Evolutionary conservation across 2,113 vertebrate species (phyloP), one percentile per base, ranked within the genome.

Genomic region (Crypturellus undulatus): DNA sequence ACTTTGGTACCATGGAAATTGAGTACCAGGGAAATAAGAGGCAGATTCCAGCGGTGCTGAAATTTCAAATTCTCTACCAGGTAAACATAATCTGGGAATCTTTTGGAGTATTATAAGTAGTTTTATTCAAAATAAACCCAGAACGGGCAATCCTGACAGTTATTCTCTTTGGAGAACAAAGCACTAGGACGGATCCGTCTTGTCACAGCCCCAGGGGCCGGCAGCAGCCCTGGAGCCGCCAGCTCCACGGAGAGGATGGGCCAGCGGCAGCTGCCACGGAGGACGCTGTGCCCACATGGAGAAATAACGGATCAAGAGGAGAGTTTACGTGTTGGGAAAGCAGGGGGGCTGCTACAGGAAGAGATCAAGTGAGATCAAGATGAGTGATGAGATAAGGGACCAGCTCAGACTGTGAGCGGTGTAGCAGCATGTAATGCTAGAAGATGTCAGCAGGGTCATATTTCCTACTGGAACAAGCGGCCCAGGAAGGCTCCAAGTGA

Each of bases 51-150:
- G 92, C 82, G 95, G 87, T 60, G 59, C 72, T 70, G 76, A 85
- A 90, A 92, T 92, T 83, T 92, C 92, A 95, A 88, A 94, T 96
- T 90, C 94, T 64, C 85, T 92, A 88, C 90, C 90, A 72, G 63
- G 13, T 82, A 90, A 95, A 73, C 36, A 91, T 30, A 82, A 32
- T 80, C 94, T 83, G 69, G 68, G 77, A 90, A 92, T 54, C 72
- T 77, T 90, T 79, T 65, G 68, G 40, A 77, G 59, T 62, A 83
- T 56, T 79, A 78, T 16, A 89, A 92, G 76, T 79, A 85, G 64
- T n/a, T 93, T 71, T 86, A 65, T 81, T 90, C 77, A 78, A 88
- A 96, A 89, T 87, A 82, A 92, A 92, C 93, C 79, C 2, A 32
- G 52, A 89, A 19, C 62, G 52, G 34, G 25, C 24, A 21, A 45